These are phyloP conservation scores for Hermodice carunculata DNA, from an alignment of 2,888 invertebrate species.

Conservation along the genomic window DNA sequence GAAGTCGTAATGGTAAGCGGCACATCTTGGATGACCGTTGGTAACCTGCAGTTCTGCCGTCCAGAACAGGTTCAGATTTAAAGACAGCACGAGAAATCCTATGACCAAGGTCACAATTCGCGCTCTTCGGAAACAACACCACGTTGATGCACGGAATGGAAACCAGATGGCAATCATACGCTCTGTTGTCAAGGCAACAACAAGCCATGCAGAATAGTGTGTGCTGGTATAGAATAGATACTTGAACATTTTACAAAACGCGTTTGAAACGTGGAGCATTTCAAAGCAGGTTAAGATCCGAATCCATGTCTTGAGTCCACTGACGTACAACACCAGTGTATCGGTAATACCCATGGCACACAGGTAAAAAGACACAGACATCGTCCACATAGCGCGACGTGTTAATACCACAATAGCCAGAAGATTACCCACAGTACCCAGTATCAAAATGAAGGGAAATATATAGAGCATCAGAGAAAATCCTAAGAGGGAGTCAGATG, in stretches of 20 bases:
- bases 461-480: too few species aligned
- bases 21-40: not conserved
- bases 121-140: conserved; percentile 23
- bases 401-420: conserved; percentile 55
- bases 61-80: conserved; percentile 3
- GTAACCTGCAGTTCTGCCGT: not conserved
- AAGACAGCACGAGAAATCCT: not conserved
- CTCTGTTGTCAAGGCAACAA: conserved; percentile 29
- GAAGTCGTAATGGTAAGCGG: not conserved
- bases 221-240: conserved; percentile 53
- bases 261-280: conserved; percentile 54
- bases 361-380: conserved; percentile 60
- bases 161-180: conserved; percentile 34
- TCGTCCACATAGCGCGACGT: conserved; percentile 54
- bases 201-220: conserved; percentile 31
- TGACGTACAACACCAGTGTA: conserved; percentile 56
- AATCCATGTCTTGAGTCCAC: conserved; percentile 63
- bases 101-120: conserved; percentile 5
- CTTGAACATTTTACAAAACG: conserved; percentile 55
- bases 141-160: conserved; percentile 25
- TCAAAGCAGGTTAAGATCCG: conserved; percentile 53
- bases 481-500: too few species aligned
- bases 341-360: conserved; percentile 58
- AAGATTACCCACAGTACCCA: conserved; percentile 57
- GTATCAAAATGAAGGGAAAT: too few species aligned